A percentile compares a stretch with the other conserved stretches of the same genome.
Evolutionary conservation across 2,113 vertebrate species (phyloP).

Genomic region (Suncus etruscus): DNA sequence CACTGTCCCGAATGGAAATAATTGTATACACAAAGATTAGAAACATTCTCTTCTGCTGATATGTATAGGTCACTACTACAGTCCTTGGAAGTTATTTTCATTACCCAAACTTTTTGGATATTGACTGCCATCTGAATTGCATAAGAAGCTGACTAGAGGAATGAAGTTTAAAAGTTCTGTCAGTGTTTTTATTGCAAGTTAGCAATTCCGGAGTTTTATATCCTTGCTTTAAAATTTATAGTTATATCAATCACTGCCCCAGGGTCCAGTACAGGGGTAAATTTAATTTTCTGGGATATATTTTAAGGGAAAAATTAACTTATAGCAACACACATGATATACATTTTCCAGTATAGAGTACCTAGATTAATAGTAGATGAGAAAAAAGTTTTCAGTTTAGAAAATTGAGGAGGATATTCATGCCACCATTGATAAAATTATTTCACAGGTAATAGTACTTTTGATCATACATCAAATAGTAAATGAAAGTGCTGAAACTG

Average conservation of each 20-base stretch:
- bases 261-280: slow-evolving; percentile 48
- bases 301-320: slow-evolving; percentile 63
- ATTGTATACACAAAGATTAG: neutral
- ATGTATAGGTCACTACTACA: neutral
- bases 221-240: slow-evolving; percentile 67
- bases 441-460: neutral
- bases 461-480: neutral
- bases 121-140: neutral
- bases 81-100: slow-evolving; percentile 29
- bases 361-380: slow-evolving; percentile 15
- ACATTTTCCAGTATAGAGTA: slow-evolving; percentile 29
- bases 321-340: slow-evolving; percentile 21
- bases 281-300: slow-evolving; percentile 64
- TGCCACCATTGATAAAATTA: neutral
- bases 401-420: slow-evolving; percentile 41
- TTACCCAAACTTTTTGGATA: slow-evolving; percentile 33
- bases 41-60: neutral
- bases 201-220: slow-evolving; percentile 66
- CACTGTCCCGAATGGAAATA: neutral
- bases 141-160: slow-evolving; percentile 21
- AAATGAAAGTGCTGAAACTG: slow-evolving; percentile 29
- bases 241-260: slow-evolving; percentile 64
- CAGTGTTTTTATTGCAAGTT: slow-evolving; percentile 61
- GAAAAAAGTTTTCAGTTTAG: neutral
- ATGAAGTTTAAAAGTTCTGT: slow-evolving; percentile 59